Evolutionary conservation across 2,888 invertebrate genomes (phyloP), one percentile per base, ranked within the genome.

Genomic region (Iselma pallidipennis): DNA sequence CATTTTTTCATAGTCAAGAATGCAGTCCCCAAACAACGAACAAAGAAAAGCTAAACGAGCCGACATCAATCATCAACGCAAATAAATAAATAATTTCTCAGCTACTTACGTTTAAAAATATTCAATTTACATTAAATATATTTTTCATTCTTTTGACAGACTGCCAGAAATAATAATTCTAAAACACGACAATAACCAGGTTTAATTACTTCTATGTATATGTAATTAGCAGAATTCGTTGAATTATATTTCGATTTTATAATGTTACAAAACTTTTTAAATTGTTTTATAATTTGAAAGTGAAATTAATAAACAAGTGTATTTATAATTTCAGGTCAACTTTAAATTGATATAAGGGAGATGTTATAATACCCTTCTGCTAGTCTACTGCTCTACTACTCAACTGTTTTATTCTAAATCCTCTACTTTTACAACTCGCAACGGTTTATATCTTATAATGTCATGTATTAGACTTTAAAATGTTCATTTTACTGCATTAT

Each of bases 401-500:
- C 19, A 42, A 55, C 16, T 26, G n/a, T 49, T 16, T 21, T 51
- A 68, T 70, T 69, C 63, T n/a, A 19, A 50, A 57, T 53, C 19
- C 29, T 57, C 64, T 54, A 76, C 74, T 80, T 80, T 81, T 79
- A 80, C 76, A 78, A 79, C 79, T 81, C 79, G 73, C 76, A 66
- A 71, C 76, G 76, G 76, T 79, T 78, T 79, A 80, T 80, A 78
- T 80, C 79, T 80, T 79, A 79, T 81, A 80, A 80, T 77, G 76
- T 76, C 71, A 67, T 73, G 78, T 78, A 80, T 80, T 79, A 78
- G 79, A 80, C 76, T 81, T 81, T 79, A 79, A 80, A 81, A 79
- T 78, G 77, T 77, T 78, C 80, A 76, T 80, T 81, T 81, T 80
- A 80, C 77, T 78, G 75, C 80, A 79, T 81, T 81, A 81, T 81